Evolutionary conservation across 1,140 invertebrate genomes (phyloP), one percentile per base, ranked within the genome.

Genomic region (Stegodyphus dumicola): DNA sequence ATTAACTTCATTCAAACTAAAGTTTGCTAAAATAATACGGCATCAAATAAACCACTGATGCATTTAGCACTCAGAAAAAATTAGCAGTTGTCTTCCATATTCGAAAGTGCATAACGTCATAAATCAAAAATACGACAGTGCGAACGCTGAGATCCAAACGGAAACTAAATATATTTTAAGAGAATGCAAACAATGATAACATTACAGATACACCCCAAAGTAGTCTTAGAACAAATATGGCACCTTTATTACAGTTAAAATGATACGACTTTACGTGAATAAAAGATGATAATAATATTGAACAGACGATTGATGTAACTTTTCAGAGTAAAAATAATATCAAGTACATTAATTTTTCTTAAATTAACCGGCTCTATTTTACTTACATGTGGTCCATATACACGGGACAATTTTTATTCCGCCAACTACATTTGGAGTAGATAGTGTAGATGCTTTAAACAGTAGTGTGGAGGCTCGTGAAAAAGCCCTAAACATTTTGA

Each of bases 351-450:
- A 51, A 48, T 0, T 87, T 69, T 87, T 88, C 60, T 86, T 88
- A 87, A 83, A 65, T 77, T 48, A 11, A 70, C 74, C 75, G 51
- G 75, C 74, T 65, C 53, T 33, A 67, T 69, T 17, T 17, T 91
- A 93, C 93, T 93, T 90, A 94, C 93, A 92, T 89, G 92, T 92
- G 33, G 90, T 90, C 83, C 92, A 91, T 86, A 93, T 87, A 79
- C 91, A 90, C 78, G 92, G 91, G 48, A 93, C 89, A 54, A 91
- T 89, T 91, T 92, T 93, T 11, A 90, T 77, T n/a, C 91, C 89
- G 90, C 93, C 92, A 89, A 92, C 92, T 88, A 92, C 91, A 54
- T 93, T 87, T 85, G 89, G 90, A 89, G 93, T 87, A 71, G 91
- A 89, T 64, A 92, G 91, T 91, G 94, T 94, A 81, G 92, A 91